A percentile compares a stretch with the other conserved stretches of the same genome.
Evolutionary conservation across 2,113 vertebrate genomes (phyloP).

Genomic region (Gopherus evgoodei): DNA sequence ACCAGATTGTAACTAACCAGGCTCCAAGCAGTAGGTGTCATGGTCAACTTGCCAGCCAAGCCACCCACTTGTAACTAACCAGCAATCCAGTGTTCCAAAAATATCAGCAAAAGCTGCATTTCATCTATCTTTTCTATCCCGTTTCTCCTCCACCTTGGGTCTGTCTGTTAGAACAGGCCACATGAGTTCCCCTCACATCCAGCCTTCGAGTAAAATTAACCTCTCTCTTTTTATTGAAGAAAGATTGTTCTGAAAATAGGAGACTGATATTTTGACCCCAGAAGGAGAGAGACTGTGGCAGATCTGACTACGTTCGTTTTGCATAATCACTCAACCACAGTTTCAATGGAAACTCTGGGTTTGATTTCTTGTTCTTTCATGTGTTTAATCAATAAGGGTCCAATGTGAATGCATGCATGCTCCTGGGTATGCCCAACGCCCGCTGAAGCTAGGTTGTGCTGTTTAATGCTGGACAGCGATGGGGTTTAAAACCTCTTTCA

Average conservation of each 20-base stretch:
- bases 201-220: no score
- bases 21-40: background rate
- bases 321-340: no score
- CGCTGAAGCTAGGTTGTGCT: background rate
- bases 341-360: background rate
- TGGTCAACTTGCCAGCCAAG: background rate
- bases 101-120: background rate
- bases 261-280: no score
- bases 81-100: background rate
- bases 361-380: background rate
- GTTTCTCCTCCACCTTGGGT: background rate
- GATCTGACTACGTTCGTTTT: no score
- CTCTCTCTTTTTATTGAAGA: no score
- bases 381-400: background rate
- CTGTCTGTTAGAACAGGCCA: background rate
- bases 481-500: background rate
- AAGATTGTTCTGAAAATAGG: no score
- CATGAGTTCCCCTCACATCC: no score
- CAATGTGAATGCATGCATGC: background rate
- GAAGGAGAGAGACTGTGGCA: no score
- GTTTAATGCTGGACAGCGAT: background rate
- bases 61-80: background rate
- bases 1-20: background rate
- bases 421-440: background rate
- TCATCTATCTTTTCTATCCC: background rate